Percentiles rank a stretch among this genome's conserved stretches.
These are phyloP conservation scores for Drosophila triauraria DNA, from an alignment of 1,140 invertebrate species.

Conservation along the genomic window DNA sequence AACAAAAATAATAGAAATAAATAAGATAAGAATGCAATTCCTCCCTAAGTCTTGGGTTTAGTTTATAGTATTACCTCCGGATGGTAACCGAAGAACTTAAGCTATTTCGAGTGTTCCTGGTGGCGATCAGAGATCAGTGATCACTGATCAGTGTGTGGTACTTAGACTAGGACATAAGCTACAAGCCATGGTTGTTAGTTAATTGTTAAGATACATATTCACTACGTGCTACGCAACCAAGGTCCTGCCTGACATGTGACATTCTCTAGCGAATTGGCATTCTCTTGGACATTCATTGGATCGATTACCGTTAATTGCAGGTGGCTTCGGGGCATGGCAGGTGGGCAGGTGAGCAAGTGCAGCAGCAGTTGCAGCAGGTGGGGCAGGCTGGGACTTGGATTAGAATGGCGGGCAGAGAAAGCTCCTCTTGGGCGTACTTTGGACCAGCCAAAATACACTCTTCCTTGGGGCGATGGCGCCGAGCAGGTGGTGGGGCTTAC, in stretches of 20 bases:
- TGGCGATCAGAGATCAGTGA: slow-evolving; percentile 15
- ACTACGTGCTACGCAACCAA: slow-evolving; percentile 74
- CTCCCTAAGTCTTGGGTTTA: slow-evolving; percentile 24
- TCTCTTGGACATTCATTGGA: slow-evolving; percentile 61
- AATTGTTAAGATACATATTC: slow-evolving; percentile 70
- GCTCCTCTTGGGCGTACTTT: slow-evolving; percentile 60
- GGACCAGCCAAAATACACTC: slow-evolving; percentile 82
- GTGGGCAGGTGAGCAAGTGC: slow-evolving; percentile 32
- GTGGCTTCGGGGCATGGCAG: slow-evolving; percentile 54
- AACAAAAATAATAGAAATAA: too few species aligned
- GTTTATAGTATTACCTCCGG: slow-evolving; percentile 39
- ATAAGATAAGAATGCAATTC: neutral
- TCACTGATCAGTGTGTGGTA: slow-evolving; percentile 26
- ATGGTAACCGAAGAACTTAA: slow-evolving; percentile 51
- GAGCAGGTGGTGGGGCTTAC: slow-evolving; percentile 1
- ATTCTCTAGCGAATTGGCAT: slow-evolving; percentile 58
- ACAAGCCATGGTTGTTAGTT: slow-evolving; percentile 66
- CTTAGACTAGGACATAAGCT: slow-evolving; percentile 60
- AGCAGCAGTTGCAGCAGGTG: slow-evolving; percentile 12
- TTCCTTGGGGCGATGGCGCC: slow-evolving; percentile 8
- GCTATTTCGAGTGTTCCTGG: slow-evolving; percentile 24
- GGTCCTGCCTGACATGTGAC: slow-evolving; percentile 74
- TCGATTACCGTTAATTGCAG: slow-evolving; percentile 44
- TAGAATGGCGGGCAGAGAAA: neutral
- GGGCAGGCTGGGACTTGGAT: slow-evolving; percentile 16